phyloP scores from a whole-genome alignment of 2,888 invertebrate genomes.

The Ceraclea dissimilis region DNA sequence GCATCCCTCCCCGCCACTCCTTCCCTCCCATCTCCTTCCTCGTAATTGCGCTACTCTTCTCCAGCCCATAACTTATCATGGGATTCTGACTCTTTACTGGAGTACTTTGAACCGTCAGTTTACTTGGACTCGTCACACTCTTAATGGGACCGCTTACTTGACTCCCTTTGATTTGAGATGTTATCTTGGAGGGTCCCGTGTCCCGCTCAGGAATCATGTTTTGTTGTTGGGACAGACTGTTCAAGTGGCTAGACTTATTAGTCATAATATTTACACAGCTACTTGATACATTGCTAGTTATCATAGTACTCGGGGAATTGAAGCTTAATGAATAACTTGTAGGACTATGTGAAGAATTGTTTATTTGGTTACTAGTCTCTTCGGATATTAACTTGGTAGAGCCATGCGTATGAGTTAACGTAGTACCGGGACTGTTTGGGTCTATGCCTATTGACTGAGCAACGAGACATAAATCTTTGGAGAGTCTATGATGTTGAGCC shows the following conservation, averaged over 20 bases:
- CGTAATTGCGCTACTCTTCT: slow-evolving; percentile 31
- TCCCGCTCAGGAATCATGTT: slow-evolving; percentile 50
- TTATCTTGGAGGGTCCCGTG: slow-evolving; percentile 41
- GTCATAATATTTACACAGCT: slow-evolving; percentile 32
- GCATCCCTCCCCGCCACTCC: slow-evolving; percentile 21
- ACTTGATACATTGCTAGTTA: slow-evolving; percentile 32
- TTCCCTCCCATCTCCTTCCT: slow-evolving; percentile 31
- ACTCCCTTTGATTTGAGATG: slow-evolving; percentile 28
- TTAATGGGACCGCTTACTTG: slow-evolving; percentile 28
- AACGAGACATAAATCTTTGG: slow-evolving; percentile 25
- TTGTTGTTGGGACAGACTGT: slow-evolving; percentile 30
- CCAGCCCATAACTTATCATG: slow-evolving; percentile 50
- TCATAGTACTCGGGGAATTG: slow-evolving; percentile 17
- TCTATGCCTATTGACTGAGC: slow-evolving; percentile 28
- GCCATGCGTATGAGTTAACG: slow-evolving; percentile 23
- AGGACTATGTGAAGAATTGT: slow-evolving; percentile 16
- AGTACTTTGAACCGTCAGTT: slow-evolving; percentile 52
- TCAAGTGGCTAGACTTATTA: slow-evolving; percentile 27
- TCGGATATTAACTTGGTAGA: slow-evolving; percentile 23
- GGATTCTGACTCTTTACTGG: slow-evolving; percentile 54
- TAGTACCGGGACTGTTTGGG: slow-evolving; percentile 25
- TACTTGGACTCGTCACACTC: slow-evolving; percentile 47
- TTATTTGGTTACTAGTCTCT: slow-evolving; percentile 19
- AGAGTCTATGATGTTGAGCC: slow-evolving; percentile 25
- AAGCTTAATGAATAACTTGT: slow-evolving; percentile 15